Percentiles rank a stretch among this genome's conserved stretches.
phyloP scores from a whole-genome alignment of 37 sponge, comb jelly and placozoan species.

The Cliona cf. orientalis region DNA sequence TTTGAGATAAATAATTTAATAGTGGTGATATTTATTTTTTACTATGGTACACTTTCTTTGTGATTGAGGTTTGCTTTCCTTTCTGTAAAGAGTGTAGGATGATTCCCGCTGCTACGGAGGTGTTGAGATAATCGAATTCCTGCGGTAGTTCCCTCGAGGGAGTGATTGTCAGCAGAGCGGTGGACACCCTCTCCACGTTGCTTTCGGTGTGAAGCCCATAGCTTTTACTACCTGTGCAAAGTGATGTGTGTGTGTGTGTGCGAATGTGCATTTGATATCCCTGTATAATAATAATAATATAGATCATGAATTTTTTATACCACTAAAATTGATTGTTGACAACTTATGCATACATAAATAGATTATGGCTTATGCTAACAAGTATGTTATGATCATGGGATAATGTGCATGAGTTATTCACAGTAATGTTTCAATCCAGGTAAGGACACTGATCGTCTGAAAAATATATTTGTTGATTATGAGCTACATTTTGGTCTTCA shows the following conservation, averaged over 20 bases:
- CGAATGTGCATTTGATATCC: too few relatives aligned
- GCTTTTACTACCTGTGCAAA: slow-evolving; percentile 81
- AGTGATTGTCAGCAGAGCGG: slow-evolving; percentile 57
- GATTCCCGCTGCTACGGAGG: slow-evolving; percentile 76
- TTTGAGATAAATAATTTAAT: neutral
- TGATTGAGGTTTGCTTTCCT: neutral
- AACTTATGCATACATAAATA: too few relatives aligned
- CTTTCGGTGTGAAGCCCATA: slow-evolving; percentile 52
- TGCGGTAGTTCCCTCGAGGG: slow-evolving; percentile 27
- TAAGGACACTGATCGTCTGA: too few relatives aligned
- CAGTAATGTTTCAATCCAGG: too few relatives aligned
- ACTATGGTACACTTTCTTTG: neutral
- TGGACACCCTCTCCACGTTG: slow-evolving; percentile 42
- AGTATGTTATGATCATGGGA: too few relatives aligned
- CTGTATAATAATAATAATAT: neutral
- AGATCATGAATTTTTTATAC: too few relatives aligned
- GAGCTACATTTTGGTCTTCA: too few relatives aligned
- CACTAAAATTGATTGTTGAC: too few relatives aligned
- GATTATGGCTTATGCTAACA: too few relatives aligned
- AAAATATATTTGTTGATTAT: too few relatives aligned
- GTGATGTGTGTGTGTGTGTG: too few relatives aligned
- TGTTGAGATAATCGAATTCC: slow-evolving; percentile 82
- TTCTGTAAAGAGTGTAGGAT: slow-evolving; percentile 50
- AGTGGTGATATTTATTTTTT: neutral
- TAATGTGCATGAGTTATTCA: too few relatives aligned